phyloP scores from a whole-genome alignment of 2,888 invertebrate species.

The Apamea monoglypha region DNA sequence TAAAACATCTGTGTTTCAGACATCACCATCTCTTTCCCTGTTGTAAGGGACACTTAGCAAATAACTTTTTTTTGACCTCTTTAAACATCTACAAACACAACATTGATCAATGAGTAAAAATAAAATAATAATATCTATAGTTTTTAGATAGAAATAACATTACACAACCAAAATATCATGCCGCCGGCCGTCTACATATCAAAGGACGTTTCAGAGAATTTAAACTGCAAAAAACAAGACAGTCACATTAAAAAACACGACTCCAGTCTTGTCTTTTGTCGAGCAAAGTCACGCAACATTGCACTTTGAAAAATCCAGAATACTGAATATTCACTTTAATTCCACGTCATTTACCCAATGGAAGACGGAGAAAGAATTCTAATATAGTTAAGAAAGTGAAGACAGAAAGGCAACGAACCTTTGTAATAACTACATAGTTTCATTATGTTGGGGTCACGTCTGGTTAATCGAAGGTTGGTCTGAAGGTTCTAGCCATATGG shows the following conservation, averaged over 20 bases:
- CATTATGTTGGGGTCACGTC: conserved; percentile 62
- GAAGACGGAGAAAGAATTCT: conserved; percentile 71
- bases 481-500: conserved; percentile 40
- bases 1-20: too few species aligned
- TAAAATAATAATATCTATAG: not conserved
- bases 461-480: conserved; percentile 62
- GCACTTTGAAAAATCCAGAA: conserved; percentile 63
- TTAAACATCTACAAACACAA: too few species aligned
- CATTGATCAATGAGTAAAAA: too few species aligned
- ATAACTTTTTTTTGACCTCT: too few species aligned
- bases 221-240: conserved; percentile 16
- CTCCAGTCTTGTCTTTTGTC: conserved; percentile 3
- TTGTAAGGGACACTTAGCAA: too few species aligned
- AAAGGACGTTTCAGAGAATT: conserved; percentile 10
- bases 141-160: not conserved
- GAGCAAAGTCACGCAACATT: conserved; percentile 53
- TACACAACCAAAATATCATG: not conserved
- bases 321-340: conserved; percentile 70
- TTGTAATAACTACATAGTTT: conserved; percentile 60
- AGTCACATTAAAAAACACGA: conserved; percentile 35
- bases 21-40: too few species aligned
- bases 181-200: not conserved
- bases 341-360: conserved; percentile 67
- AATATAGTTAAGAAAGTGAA: conserved; percentile 63
- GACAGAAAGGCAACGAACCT: conserved; percentile 69